Conservation (phyloP, 2,888 invertebrate genomes). For the Phengaris arion region DNA sequence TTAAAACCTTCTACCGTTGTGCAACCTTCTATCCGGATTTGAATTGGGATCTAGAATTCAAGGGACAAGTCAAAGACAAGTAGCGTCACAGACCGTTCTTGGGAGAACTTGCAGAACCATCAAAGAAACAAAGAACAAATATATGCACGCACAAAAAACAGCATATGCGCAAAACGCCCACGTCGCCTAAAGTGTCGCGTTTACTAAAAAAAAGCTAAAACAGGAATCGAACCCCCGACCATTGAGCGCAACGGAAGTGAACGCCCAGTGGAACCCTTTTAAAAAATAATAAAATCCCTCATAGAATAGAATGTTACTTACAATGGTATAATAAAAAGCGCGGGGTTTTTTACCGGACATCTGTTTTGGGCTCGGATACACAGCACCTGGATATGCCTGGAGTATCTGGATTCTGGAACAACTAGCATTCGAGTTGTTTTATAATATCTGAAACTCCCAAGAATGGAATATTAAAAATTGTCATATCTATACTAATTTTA, state of each 20-base stretch:
- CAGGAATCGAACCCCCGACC: slow-evolving; percentile 47
- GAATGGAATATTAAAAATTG: too few relatives aligned
- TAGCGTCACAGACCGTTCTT: neutral
- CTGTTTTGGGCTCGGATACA: slow-evolving; percentile 32
- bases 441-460: neutral
- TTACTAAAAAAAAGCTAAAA: slow-evolving; percentile 42
- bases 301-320: slow-evolving; percentile 34
- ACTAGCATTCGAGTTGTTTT: neutral
- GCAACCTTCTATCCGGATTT: too few relatives aligned
- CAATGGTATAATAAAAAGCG: slow-evolving; percentile 35
- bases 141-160: slow-evolving; percentile 31
- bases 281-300: slow-evolving; percentile 40
- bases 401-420: neutral
- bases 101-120: slow-evolving; percentile 27
- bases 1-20: too few relatives aligned
- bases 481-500: too few relatives aligned
- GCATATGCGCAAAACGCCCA: slow-evolving; percentile 44
- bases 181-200: slow-evolving; percentile 51
- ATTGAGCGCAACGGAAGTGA: slow-evolving; percentile 50
- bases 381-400: slow-evolving; percentile 4
- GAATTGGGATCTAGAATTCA: too few relatives aligned
- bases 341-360: slow-evolving; percentile 35
- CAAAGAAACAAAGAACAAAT: neutral
- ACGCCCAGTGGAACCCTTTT: slow-evolving; percentile 59
- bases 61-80: too few relatives aligned